Evolutionary conservation across 1,140 invertebrate genomes (phyloP).

Genomic region (Anoplophora glabripennis): DNA sequence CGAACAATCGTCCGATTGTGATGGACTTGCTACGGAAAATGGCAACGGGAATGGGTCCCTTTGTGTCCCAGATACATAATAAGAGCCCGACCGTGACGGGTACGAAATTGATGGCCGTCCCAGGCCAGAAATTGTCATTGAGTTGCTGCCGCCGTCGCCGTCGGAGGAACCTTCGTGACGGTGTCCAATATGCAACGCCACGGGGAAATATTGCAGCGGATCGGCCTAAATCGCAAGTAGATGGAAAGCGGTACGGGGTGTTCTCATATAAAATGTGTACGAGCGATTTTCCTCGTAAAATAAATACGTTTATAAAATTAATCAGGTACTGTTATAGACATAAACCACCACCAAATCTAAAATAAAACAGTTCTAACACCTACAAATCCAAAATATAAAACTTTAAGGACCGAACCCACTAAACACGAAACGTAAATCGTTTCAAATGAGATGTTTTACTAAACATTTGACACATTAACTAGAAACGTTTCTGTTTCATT

Average conservation of each 20-base stretch:
- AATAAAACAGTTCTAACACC: too few relatives aligned
- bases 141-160: not conserved
- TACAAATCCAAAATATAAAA: too few relatives aligned
- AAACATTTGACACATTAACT: too few relatives aligned
- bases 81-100: not conserved
- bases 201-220: not conserved
- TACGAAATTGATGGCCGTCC: not conserved
- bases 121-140: slow-evolving; percentile 1
- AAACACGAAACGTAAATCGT: too few relatives aligned
- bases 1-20: not conserved
- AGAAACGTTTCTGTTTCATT: too few relatives aligned
- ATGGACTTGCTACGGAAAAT: not conserved
- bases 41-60: not conserved
- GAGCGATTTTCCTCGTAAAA: too few relatives aligned
- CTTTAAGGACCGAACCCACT: too few relatives aligned
- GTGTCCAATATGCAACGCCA: slow-evolving; percentile 8
- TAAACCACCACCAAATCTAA: not conserved
- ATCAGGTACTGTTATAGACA: not conserved
- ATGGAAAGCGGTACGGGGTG: too few relatives aligned
- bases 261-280: too few relatives aligned
- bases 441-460: too few relatives aligned
- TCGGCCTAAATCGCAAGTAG: too few relatives aligned
- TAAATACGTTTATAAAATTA: not conserved
- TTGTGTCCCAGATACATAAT: slow-evolving; percentile 8
- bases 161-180: slow-evolving; percentile 10